Base-by-base conservation (phyloP, 1,140 invertebrate species). In the Ceratitis capitata region DNA sequence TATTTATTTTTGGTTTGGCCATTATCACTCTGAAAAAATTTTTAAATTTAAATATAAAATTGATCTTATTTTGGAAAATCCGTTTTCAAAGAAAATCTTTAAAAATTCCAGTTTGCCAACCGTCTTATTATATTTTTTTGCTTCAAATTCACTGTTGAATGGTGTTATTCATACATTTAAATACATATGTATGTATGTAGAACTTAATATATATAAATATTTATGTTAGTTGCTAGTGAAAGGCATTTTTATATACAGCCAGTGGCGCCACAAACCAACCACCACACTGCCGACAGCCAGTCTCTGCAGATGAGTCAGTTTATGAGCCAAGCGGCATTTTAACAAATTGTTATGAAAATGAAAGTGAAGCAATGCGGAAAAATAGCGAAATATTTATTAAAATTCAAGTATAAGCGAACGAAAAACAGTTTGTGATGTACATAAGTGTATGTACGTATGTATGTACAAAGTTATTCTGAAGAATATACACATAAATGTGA, bases 361-460 rank as follows among this genome's bases (percentile, higher is more conserved):
- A 47, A 78, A 47, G 69, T 78, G 69, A 78, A 78, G 35, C 6
- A 45, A 78, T 69, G 61, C 32, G 61, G 61, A 69, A 69, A n/a
- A 69, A 69, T 35, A 32, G 61, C 32, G 32, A 69, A 69, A 69
- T 69, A 69, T 69, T 39, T 69, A 32, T 26, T 26, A 64, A 12
- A 53, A 53, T 53, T 5, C 47, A 14, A 49, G 14, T 53, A 10
- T 19, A 16, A 10, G 9, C 14, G 51, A 53, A 53, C n/a, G n/a
- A n/a, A n/a, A n/a, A n/a, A n/a, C n/a, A n/a, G n/a, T n/a, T n/a
- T n/a, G n/a, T n/a, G 16, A n/a, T 19, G 16, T 3, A n/a, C 3
- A n/a, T 19, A 6, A 53, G 49, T 1, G 19, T 51, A 14, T 1
- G 16, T 10, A 7, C 4, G 23, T 58, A 23, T 29, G 4, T 26